A percentile compares a stretch with the other conserved stretches of the same genome.
Evolutionary conservation across 2,888 invertebrate species (phyloP).

Genomic region (Harpalus rufipes): DNA sequence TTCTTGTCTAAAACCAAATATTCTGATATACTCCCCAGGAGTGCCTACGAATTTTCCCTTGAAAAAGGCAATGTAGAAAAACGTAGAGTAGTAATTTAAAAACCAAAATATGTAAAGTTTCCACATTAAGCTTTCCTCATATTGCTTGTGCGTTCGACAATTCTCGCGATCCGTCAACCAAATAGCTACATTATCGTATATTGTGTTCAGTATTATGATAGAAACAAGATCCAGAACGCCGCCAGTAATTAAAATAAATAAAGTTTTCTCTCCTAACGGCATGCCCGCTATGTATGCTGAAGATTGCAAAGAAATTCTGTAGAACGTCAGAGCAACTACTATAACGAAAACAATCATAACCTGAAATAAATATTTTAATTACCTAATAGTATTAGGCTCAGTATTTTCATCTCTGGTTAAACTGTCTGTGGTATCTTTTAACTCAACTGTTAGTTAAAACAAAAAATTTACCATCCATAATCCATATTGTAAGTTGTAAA

Average conservation of each 20-base stretch:
- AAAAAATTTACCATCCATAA: no score
- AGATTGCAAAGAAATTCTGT: slow-evolving; percentile 81
- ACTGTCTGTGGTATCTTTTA: no score
- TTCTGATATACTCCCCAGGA: slow-evolving; percentile 84
- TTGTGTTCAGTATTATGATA: slow-evolving; percentile 84
- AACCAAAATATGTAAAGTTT: slow-evolving; percentile 90
- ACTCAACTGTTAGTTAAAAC: no score
- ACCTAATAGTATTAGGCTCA: neutral
- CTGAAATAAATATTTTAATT: slow-evolving; percentile 73
- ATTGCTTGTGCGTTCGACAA: slow-evolving; percentile 87
- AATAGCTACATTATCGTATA: slow-evolving; percentile 81
- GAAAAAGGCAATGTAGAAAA: slow-evolving; percentile 87
- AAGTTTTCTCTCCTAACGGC: slow-evolving; percentile 71
- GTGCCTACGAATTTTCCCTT: slow-evolving; percentile 85
- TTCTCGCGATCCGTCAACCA: slow-evolving; percentile 83
- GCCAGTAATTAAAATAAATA: slow-evolving; percentile 81
- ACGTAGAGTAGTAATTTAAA: slow-evolving; percentile 89
- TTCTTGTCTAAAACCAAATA: slow-evolving; percentile 82
- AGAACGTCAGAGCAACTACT: slow-evolving; percentile 85
- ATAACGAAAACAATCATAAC: slow-evolving; percentile 84
- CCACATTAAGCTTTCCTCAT: slow-evolving; percentile 87
- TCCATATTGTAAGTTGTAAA: no score
- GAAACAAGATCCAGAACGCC: slow-evolving; percentile 85
- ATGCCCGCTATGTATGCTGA: slow-evolving; percentile 74
- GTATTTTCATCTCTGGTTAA: no score